phyloP scores from a whole-genome alignment of 2,797 vertebrate genomes.

The Cirrhinus mrigala region DNA sequence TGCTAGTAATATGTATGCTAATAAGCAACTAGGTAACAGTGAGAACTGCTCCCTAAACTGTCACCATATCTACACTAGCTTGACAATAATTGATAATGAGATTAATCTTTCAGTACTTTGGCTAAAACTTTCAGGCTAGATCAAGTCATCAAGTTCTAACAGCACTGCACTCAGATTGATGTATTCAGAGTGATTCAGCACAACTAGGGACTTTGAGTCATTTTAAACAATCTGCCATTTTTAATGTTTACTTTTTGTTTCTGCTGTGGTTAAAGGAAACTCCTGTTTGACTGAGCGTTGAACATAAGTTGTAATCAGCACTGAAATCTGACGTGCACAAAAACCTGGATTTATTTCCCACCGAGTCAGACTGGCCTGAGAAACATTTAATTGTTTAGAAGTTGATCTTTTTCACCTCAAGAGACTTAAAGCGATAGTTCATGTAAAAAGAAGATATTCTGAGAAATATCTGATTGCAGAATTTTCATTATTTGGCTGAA shows the following conservation, averaged over 20 bases:
- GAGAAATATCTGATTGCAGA: background rate
- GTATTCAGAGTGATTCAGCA: background rate
- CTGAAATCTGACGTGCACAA: conserved; percentile 74
- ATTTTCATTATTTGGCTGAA: background rate
- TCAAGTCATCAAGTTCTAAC: background rate
- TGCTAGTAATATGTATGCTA: background rate
- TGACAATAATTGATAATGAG: background rate
- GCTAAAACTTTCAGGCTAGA: background rate
- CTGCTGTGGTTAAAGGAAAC: conserved; percentile 19
- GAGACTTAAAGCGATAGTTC: background rate
- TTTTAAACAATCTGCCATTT: background rate
- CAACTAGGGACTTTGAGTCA: background rate
- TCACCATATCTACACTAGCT: no score
- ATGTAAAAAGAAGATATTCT: background rate
- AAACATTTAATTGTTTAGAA: background rate
- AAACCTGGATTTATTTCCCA: conserved; percentile 71
- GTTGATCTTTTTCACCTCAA: background rate
- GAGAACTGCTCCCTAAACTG: background rate
- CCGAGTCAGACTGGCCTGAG: background rate
- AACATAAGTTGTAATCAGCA: conserved; percentile 75
- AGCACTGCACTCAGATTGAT: background rate
- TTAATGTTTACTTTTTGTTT: background rate
- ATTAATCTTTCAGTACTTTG: background rate
- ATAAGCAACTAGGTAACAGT: background rate
- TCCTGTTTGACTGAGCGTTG: conserved; percentile 67